phyloP scores from a whole-genome alignment of 2,113 vertebrate species.

The Grallaria varia region DNA sequence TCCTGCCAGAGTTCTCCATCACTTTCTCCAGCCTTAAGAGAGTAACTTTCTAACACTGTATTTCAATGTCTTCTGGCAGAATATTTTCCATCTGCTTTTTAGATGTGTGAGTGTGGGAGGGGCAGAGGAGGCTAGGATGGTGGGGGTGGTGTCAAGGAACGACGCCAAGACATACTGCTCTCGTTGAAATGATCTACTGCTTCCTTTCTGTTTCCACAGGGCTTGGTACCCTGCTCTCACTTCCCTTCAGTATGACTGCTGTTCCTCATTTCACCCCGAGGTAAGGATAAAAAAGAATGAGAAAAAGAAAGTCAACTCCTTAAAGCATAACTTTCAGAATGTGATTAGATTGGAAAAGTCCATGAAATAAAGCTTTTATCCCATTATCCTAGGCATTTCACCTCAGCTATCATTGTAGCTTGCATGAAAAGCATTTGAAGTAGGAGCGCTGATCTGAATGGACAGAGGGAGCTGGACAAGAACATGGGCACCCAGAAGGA shows the following conservation, averaged over 20 bases:
- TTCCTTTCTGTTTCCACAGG: conserved; percentile 22
- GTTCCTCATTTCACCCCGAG: background rate
- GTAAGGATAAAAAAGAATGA: background rate
- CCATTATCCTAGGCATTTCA: background rate
- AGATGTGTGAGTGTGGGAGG: conserved; percentile 53
- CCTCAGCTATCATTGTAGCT: background rate
- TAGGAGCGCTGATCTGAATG: background rate
- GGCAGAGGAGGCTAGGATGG: conserved; percentile 44
- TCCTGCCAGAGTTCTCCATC: conserved; percentile 59
- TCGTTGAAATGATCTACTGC: conserved; percentile 28
- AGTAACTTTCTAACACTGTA: conserved; percentile 61
- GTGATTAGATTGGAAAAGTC: background rate
- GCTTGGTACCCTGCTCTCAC: background rate
- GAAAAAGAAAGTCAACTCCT: background rate
- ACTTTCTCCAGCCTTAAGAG: conserved; percentile 53
- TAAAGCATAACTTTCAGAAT: background rate
- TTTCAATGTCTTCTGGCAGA: conserved; percentile 61
- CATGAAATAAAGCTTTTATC: background rate
- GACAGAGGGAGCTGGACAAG: background rate
- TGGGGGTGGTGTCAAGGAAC: conserved; percentile 38
- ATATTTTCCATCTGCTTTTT: conserved; percentile 71
- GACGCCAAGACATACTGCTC: conserved; percentile 19
- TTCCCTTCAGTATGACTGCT: conserved; percentile 3
- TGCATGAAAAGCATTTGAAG: background rate
- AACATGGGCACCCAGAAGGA: background rate